Conservation (phyloP, 2,888 invertebrate genomes). For the Yponomeuta malinellus region DNA sequence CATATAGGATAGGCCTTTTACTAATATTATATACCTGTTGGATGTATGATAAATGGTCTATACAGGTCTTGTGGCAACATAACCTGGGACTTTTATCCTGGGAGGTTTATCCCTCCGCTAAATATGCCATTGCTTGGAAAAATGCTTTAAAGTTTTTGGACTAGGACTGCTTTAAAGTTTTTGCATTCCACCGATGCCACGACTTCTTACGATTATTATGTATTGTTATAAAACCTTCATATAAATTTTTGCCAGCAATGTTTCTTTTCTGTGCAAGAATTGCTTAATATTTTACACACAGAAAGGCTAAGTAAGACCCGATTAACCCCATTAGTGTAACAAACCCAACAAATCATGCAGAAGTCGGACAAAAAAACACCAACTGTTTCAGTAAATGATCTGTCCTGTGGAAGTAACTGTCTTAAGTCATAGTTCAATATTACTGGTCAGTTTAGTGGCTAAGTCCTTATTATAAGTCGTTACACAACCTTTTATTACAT, state of each 20-base stretch:
- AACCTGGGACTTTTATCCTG: too few species aligned
- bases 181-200: too few species aligned
- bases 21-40: too few species aligned
- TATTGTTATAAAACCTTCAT: background rate
- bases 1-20: too few species aligned
- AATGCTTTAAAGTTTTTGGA: too few species aligned
- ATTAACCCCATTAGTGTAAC: background rate
- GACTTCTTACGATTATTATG: too few species aligned
- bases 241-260: background rate
- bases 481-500: background rate
- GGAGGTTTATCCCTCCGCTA: too few species aligned
- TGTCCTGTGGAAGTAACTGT: background rate
- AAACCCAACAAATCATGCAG: background rate
- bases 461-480: background rate
- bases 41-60: too few species aligned
- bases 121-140: too few species aligned
- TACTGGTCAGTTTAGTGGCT: background rate
- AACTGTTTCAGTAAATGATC: background rate
- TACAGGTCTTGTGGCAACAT: too few species aligned
- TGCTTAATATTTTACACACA: background rate
- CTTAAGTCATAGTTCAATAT: background rate
- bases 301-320: background rate
- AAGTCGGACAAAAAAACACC: background rate
- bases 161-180: too few species aligned
- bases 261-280: background rate